Evolutionary conservation across 2,888 invertebrate species (phyloP).

Genomic region (Troilus luridus): DNA sequence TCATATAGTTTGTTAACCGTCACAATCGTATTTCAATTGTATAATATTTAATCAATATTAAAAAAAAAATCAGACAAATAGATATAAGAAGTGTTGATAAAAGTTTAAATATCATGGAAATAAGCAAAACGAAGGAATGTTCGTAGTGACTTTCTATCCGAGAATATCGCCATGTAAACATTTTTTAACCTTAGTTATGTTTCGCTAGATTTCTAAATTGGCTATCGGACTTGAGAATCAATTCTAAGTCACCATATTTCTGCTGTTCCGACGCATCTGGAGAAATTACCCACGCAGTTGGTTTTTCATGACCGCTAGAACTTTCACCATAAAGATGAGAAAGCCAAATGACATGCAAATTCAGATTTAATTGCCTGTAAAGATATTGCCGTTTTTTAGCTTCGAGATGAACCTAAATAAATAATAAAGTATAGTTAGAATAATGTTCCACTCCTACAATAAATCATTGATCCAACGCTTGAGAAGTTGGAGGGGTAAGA

Average conservation of each 20-base stretch:
- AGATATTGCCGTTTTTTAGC: background rate
- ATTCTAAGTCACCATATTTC: background rate
- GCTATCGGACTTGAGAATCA: background rate
- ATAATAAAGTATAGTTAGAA: background rate
- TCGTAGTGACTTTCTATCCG: too few relatives aligned
- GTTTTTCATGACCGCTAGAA: background rate
- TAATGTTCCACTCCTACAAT: background rate
- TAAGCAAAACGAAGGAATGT: too few relatives aligned
- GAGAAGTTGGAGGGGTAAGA: background rate
- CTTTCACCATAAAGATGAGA: background rate
- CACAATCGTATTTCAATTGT: too few relatives aligned
- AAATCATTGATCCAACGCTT: background rate
- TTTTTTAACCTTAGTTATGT: too few relatives aligned
- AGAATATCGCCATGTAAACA: too few relatives aligned
- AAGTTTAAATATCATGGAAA: too few relatives aligned
- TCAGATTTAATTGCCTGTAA: background rate
- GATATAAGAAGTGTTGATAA: too few relatives aligned
- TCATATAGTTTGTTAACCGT: too few relatives aligned
- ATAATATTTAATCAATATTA: too few relatives aligned
- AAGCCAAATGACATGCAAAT: slow-evolving; percentile 14
- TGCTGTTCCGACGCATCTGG: background rate
- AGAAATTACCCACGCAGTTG: background rate
- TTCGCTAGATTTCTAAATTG: too few relatives aligned
- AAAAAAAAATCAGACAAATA: too few relatives aligned
- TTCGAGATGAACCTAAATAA: background rate